phyloP scores from a whole-genome alignment of 2,888 invertebrate species.

The Drosophila bunnanda region DNA sequence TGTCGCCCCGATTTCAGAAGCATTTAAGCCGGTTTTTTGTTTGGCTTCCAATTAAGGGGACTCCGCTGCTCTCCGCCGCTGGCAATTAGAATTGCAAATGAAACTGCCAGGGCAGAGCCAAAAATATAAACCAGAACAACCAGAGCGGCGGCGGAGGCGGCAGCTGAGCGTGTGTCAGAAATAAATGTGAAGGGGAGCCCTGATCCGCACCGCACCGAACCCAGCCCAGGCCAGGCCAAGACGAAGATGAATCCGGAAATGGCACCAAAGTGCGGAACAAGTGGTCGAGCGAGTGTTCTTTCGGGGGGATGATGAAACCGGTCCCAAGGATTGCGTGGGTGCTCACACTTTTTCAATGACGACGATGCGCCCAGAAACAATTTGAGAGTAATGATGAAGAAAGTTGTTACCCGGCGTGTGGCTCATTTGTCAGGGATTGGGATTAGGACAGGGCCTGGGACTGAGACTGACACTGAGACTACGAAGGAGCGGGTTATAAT shows the following conservation, averaged over 20 bases:
- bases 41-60: conserved; percentile 59
- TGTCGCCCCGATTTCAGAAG: neutral
- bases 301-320: conserved; percentile 5
- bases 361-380: conserved; percentile 65
- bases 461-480: neutral
- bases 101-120: conserved; percentile 25
- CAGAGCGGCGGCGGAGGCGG: conserved; percentile 2
- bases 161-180: conserved; percentile 50
- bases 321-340: conserved; percentile 35
- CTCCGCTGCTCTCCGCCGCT: conserved; percentile 30
- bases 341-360: conserved; percentile 53
- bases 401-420: conserved; percentile 80
- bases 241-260: conserved; percentile 58
- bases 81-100: conserved; percentile 77
- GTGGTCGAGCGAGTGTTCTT: conserved; percentile 42
- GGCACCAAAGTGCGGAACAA: conserved; percentile 66
- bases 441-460: conserved; percentile 23
- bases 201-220: conserved; percentile 11
- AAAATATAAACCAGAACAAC: conserved; percentile 34
- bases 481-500: conserved; percentile 55
- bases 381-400: conserved; percentile 79
- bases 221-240: conserved; percentile 6
- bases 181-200: conserved; percentile 56
- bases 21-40: conserved; percentile 24
- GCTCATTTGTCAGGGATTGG: conserved; percentile 80